phyloP scores from a whole-genome alignment of 30 jellyfish, hydroid and myxozoan genomes.

The Nemopilema nomurai region DNA sequence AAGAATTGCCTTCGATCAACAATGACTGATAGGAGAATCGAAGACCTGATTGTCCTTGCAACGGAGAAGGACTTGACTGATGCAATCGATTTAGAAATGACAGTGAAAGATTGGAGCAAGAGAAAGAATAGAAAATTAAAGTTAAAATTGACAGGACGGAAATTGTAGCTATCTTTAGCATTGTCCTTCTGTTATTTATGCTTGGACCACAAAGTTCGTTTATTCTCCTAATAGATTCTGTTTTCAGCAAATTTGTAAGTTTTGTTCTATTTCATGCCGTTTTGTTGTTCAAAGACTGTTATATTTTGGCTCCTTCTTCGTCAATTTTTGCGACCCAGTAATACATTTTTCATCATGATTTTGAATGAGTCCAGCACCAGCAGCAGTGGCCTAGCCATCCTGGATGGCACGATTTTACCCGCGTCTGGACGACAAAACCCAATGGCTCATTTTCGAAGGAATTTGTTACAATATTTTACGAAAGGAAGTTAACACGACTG shows the following conservation, averaged over 20 bases:
- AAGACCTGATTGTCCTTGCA: conserved; percentile 24
- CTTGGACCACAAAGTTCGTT: not conserved
- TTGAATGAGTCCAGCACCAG: not conserved
- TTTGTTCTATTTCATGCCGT: not conserved
- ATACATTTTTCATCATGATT: not conserved
- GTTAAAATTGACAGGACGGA: not conserved
- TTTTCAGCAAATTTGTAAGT: not conserved
- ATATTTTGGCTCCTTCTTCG: not conserved
- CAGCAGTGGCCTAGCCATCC: too few species aligned
- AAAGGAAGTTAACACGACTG: too few species aligned
- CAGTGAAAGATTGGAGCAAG: not conserved
- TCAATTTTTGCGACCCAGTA: not conserved
- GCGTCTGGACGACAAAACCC: too few species aligned
- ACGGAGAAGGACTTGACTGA: conserved; percentile 16
- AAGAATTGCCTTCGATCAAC: conserved; percentile 55
- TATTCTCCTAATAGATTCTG: not conserved
- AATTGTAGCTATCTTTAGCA: not conserved
- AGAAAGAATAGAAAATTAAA: not conserved
- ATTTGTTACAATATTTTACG: not conserved
- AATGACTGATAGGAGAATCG: conserved; percentile 36
- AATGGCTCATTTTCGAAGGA: not conserved
- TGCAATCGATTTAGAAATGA: not conserved
- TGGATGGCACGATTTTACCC: too few species aligned
- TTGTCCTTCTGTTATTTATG: not conserved
- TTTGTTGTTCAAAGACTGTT: not conserved